These are phyloP conservation scores for Argentina silus DNA, from an alignment of 2,797 vertebrate species.

Conservation along the genomic window DNA sequence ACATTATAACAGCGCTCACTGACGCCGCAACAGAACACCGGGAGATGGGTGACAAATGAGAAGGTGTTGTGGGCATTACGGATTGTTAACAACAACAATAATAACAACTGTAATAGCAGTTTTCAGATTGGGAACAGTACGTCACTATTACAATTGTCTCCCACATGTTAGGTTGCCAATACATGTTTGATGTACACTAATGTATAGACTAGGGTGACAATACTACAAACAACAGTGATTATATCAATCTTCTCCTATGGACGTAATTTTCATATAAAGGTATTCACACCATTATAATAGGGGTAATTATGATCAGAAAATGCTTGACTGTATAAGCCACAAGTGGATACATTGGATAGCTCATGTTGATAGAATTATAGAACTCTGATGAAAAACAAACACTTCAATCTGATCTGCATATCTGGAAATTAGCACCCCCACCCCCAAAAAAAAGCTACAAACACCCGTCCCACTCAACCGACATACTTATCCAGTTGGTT, in stretches of 20 bases:
- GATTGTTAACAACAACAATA: constrained; percentile 23
- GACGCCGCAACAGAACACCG: neutral
- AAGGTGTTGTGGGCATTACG: neutral
- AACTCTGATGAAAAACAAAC: neutral
- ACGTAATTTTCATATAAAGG: neutral
- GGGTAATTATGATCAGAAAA: neutral
- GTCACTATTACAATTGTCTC: constrained; percentile 20
- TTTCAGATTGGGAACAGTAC: constrained; percentile 15
- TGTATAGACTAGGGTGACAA: constrained; percentile 33
- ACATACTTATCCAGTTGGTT: constrained; percentile 56
- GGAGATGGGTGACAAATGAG: constrained; percentile 12
- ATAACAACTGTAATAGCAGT: constrained; percentile 8
- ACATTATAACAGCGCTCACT: constrained; percentile 25
- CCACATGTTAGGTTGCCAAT: constrained; percentile 23
- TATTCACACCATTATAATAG: neutral
- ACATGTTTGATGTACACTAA: constrained; percentile 16
- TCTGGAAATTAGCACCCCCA: neutral
- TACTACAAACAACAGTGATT: constrained; percentile 31
- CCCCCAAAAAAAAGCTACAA: too few species aligned
- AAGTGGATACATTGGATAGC: neutral
- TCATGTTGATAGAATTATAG: neutral
- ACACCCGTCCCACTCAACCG: too few species aligned
- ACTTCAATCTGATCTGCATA: neutral
- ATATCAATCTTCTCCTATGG: constrained; percentile 28
- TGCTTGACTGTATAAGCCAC: neutral